Percentiles rank a stretch among this genome's conserved stretches.
Conservation (phyloP, 2,888 invertebrate genomes). For the Dolomedes plantarius region DNA sequence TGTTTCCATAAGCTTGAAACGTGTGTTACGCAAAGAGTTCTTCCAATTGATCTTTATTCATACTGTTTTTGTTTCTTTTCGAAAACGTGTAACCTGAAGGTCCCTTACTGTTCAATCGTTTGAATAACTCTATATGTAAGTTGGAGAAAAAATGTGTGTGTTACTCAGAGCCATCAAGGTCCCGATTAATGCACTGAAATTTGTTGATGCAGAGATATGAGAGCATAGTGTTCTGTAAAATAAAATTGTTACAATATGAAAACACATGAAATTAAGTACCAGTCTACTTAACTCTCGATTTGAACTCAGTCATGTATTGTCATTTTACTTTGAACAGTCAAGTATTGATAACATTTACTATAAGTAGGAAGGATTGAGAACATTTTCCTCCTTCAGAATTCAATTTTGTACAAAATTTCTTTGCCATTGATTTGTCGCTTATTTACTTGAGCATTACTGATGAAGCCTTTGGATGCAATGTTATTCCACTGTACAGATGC, state of each 20-base stretch:
- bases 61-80: too few species aligned
- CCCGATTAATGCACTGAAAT: too few species aligned
- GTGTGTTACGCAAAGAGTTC: too few species aligned
- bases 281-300: neutral
- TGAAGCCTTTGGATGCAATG: conserved; percentile 65
- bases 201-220: neutral
- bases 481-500: conserved; percentile 66
- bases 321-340: neutral
- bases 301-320: neutral
- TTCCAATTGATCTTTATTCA: too few species aligned
- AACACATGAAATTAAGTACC: neutral
- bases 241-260: neutral
- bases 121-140: too few species aligned
- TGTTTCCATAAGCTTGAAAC: too few species aligned
- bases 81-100: too few species aligned
- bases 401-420: conserved; percentile 44
- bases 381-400: neutral
- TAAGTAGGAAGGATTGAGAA: neutral
- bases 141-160: too few species aligned
- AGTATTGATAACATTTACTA: neutral
- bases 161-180: too few species aligned
- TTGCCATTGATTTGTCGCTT: conserved; percentile 46
- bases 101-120: too few species aligned
- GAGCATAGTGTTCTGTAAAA: neutral
- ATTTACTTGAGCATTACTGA: conserved; percentile 52